phyloP scores from a whole-genome alignment of 2,113 vertebrate species.

The Ibidorhyncha struthersii region DNA sequence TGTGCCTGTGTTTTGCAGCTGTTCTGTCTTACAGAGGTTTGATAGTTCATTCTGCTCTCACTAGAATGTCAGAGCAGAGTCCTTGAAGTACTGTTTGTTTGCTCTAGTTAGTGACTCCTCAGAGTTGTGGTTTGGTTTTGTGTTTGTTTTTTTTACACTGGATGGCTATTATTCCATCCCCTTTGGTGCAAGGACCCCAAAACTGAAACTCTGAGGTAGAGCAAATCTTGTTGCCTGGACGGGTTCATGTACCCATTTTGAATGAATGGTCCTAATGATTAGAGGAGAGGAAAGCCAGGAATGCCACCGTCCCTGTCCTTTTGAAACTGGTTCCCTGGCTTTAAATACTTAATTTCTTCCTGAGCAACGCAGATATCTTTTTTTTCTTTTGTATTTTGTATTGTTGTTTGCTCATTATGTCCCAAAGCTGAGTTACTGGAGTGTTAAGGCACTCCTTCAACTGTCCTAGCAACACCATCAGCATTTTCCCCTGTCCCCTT shows the following conservation, averaged over 20 bases:
- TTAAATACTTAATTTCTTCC: not conserved
- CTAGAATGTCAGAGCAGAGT: not conserved
- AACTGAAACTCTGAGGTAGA: not conserved
- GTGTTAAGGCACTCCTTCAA: not conserved
- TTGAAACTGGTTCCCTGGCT: not conserved
- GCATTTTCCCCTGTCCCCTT: not conserved
- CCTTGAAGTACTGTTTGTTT: not conserved
- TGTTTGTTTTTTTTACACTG: not conserved
- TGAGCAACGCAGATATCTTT: not conserved
- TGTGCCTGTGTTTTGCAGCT: slow-evolving; percentile 61
- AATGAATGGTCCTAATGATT: not conserved
- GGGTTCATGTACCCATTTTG: not conserved
- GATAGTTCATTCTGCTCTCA: not conserved
- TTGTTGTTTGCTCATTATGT: accelerated
- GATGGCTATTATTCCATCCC: not conserved
- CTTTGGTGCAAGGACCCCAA: not conserved
- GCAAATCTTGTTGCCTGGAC: not conserved
- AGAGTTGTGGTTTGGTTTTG: not conserved
- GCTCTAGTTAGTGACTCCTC: not conserved
- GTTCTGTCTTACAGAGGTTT: not conserved
- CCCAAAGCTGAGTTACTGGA: not conserved
- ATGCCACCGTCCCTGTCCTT: not conserved
- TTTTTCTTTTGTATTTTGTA: not conserved
- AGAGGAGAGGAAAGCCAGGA: not conserved
- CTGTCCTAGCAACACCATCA: not conserved